Conservation (phyloP, 2,797 vertebrate species). For the Uromys caudimaculatus region DNA sequence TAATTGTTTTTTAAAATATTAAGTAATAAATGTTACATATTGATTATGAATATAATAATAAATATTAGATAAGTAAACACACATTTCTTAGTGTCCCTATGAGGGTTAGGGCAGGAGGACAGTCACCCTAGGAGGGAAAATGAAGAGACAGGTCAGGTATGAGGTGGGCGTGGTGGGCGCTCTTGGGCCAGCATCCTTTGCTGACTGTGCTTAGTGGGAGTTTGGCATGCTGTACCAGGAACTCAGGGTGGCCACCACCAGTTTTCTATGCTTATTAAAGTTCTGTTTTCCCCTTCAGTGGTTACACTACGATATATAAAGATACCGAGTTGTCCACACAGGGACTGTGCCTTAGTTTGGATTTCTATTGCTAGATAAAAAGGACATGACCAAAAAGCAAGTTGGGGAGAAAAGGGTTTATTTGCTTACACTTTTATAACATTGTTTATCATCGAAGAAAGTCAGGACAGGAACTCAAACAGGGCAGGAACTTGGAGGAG, state of each 20-base stretch:
- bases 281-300: neutral
- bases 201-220: neutral
- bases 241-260: neutral
- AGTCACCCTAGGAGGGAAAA: neutral
- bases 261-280: neutral
- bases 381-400: neutral
- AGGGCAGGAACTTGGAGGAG: neutral
- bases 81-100: neutral
- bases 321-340: neutral
- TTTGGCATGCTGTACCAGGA: neutral
- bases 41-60: neutral
- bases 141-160: neutral
- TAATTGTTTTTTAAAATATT: neutral
- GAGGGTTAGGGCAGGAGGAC: no score
- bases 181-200: neutral
- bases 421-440: neutral
- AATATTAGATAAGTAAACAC: neutral
- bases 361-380: neutral
- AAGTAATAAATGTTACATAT: neutral
- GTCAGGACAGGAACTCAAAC: neutral
- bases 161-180: no score
- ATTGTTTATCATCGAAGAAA: neutral
- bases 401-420: neutral
- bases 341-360: neutral
- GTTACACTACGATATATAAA: neutral